Percentiles rank a stretch among this genome's conserved stretches.
Conservation (phyloP, 2,888 invertebrate species). For the Drosophila helvetica region DNA sequence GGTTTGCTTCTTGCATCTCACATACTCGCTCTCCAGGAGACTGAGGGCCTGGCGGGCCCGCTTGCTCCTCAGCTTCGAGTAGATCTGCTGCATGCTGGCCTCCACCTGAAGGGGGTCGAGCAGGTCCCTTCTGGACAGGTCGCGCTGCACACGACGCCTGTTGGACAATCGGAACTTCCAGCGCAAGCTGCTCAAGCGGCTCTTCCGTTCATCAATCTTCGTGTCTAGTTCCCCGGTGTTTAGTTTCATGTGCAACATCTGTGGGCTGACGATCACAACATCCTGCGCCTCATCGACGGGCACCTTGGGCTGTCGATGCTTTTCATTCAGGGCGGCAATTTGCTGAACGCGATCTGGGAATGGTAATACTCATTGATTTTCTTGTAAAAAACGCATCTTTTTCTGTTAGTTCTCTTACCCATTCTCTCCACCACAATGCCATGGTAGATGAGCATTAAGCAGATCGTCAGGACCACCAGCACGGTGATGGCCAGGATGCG, state of each 20-base stretch:
- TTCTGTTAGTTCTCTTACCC: constrained; percentile 47
- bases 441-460: constrained; percentile 76
- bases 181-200: constrained; percentile 54
- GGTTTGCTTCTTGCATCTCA: constrained; percentile 77
- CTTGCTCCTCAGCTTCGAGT: constrained; percentile 75
- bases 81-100: constrained; percentile 69
- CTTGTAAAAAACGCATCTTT: not conserved
- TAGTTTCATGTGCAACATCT: constrained; percentile 46
- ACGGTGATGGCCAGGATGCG: constrained; percentile 64
- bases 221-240: too few relatives aligned
- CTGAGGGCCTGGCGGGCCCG: constrained; percentile 70
- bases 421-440: constrained; percentile 74
- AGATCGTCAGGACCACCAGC: constrained; percentile 63
- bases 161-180: constrained; percentile 52
- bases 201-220: constrained; percentile 40
- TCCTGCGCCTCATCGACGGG: constrained; percentile 47
- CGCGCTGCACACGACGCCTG: constrained; percentile 43
- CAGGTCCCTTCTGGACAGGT: constrained; percentile 34
- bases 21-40: constrained; percentile 75
- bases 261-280: constrained; percentile 42
- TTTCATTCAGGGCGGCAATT: constrained; percentile 57
- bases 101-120: constrained; percentile 73
- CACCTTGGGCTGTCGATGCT: constrained; percentile 46
- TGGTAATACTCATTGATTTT: not conserved
- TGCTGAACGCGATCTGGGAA: constrained; percentile 66